Conservation (phyloP, 2,113 vertebrate genomes). For the Sterna hirundo region DNA sequence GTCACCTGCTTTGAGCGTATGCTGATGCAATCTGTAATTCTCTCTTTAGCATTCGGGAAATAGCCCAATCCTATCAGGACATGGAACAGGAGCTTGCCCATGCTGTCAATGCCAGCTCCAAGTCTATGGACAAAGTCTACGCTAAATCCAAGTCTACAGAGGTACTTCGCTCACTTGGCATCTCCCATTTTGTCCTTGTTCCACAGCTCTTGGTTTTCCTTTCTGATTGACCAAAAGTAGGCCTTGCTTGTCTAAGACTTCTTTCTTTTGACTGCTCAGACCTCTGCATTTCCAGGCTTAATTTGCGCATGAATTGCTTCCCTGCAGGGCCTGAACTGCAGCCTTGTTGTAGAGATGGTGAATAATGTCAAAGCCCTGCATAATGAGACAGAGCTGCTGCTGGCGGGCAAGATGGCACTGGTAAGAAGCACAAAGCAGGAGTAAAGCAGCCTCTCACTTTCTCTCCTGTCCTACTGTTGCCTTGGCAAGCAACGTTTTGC, state of each 20-base stretch:
- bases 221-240: background rate
- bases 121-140: slow-evolving; percentile 94
- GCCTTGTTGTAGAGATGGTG: slow-evolving; percentile 89
- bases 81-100: slow-evolving; percentile 98
- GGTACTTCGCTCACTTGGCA: slow-evolving; percentile 67
- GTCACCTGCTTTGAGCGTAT: background rate
- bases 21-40: background rate
- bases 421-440: slow-evolving; percentile 70
- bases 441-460: background rate
- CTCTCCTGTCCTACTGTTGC: background rate
- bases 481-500: background rate
- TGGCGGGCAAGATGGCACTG: slow-evolving; percentile 92
- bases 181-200: background rate
- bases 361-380: slow-evolving; percentile 90
- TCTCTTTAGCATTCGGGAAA: slow-evolving; percentile 87
- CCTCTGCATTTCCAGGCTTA: background rate
- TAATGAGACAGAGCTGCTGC: slow-evolving; percentile 92
- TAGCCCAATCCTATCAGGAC: slow-evolving; percentile 87
- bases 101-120: slow-evolving; percentile 95
- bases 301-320: background rate
- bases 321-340: slow-evolving; percentile 83
- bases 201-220: background rate
- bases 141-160: slow-evolving; percentile 83
- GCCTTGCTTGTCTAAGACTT: background rate
- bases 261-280: background rate